Conservation (phyloP, 2,888 invertebrate species). For the Palloptera scutellata region DNA sequence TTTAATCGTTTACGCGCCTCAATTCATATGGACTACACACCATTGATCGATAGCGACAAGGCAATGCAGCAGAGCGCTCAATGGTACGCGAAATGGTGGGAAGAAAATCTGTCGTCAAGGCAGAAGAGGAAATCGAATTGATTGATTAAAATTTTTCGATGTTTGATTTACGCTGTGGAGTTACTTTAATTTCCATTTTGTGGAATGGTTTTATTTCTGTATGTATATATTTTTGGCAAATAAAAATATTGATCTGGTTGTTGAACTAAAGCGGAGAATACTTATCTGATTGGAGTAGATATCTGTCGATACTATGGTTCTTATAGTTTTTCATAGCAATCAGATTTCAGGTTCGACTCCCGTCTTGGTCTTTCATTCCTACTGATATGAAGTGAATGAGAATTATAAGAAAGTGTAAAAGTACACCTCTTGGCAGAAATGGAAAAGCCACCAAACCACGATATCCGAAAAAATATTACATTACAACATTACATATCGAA, state of each 20-base stretch:
- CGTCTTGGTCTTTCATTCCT: too few species aligned
- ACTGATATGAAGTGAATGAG: too few species aligned
- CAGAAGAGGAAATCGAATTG: conserved; percentile 2
- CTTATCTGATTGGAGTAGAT: too few species aligned
- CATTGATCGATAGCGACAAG: conserved; percentile 55
- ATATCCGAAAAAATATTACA: too few species aligned
- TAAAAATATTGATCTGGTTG: conserved; percentile 33
- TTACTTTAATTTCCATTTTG: background rate
- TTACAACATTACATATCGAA: too few species aligned
- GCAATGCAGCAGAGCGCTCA: conserved; percentile 56
- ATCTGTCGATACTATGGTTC: too few species aligned
- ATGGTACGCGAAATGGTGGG: conserved; percentile 63
- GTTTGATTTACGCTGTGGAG: background rate
- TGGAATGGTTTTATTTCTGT: conserved; percentile 2
- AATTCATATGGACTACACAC: conserved; percentile 64
- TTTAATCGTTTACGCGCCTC: conserved; percentile 70
- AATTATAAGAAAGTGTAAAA: too few species aligned
- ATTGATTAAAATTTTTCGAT: conserved; percentile 14
- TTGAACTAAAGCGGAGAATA: too few species aligned
- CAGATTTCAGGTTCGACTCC: too few species aligned
- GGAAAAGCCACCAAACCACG: too few species aligned
- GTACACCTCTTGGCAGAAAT: too few species aligned
- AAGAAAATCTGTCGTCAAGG: conserved; percentile 40
- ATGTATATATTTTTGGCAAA: conserved; percentile 16
- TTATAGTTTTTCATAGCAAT: too few species aligned